Evolutionary conservation across 2,113 vertebrate species (phyloP), one percentile per base, ranked within the genome.

Genomic region (Phalacrocorax carbo): DNA sequence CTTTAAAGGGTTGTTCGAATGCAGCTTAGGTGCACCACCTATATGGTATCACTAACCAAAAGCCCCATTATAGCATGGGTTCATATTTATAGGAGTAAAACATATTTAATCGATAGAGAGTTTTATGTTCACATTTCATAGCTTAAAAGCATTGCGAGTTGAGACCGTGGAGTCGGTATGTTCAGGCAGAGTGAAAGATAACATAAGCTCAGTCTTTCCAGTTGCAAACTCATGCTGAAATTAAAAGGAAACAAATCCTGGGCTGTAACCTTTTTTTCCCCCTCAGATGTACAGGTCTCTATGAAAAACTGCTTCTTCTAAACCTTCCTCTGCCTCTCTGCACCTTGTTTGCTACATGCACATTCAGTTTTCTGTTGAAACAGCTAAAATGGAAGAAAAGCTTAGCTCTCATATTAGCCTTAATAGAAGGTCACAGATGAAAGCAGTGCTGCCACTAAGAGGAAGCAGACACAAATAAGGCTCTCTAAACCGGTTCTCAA

Each of bases 361-460:
- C 73, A 8, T 85, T 89, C 61, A 44, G 42, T 93, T 94, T 96
- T 84, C 91, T 95, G 83, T 82, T 89, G 93, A 93, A 96, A 94
- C 83, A 73, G 96, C 88, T 86, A 64, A 94, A 91, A 96, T 86
- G 88, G 94, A 96, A 95, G 88, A 66, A 93, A 93, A 96, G 94
- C 94, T 90, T 48, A 94, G 91, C 77, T 92, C 82, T 75, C 52
- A 58, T 77, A 72, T 91, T 69, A 94, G 94, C 94, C 82, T 92
- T 90, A 91, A 86, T 21, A 93, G 90, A 81, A 96, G 92, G 96
- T 94, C 95, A 93, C 18, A 72, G 82, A 94, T 92, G 86, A 96
- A 96, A 96, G 95, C 80, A 57, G 83, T 36, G 82, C 96, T 95
- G 96, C 95, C 82, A 66, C 79, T 73, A 86, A 70, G 55, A 96